Evolutionary conservation across 2,888 invertebrate genomes (phyloP).

Genomic region (Lasioglossum vierecki): DNA sequence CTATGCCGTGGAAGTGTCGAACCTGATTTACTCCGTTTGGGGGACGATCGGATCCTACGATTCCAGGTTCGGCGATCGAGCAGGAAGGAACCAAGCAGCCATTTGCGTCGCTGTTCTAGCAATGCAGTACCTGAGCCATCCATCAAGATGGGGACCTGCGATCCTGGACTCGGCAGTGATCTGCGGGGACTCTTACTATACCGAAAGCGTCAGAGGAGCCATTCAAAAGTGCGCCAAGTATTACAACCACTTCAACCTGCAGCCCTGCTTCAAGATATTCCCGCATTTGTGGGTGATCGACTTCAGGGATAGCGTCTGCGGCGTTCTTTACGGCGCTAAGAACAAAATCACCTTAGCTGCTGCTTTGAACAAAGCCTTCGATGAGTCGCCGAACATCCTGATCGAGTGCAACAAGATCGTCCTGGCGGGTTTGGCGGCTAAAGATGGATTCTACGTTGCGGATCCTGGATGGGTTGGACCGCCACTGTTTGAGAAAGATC

Average conservation of each 20-base stretch:
- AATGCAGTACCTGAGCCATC: conserved; percentile 77
- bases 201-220: conserved; percentile 73
- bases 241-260: conserved; percentile 75
- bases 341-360: conserved; percentile 66
- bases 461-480: conserved; percentile 81
- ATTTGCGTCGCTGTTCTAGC: conserved; percentile 77
- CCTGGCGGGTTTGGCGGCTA: conserved; percentile 69
- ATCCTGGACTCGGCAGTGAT: conserved; percentile 80
- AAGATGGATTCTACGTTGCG: conserved; percentile 76
- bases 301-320: conserved; percentile 72
- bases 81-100: conserved; percentile 78
- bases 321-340: conserved; percentile 73
- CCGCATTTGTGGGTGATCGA: conserved; percentile 78
- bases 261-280: conserved; percentile 74
- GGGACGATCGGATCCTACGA: conserved; percentile 79
- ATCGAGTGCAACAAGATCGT: conserved; percentile 77
- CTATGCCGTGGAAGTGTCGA: conserved; percentile 78
- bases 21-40: conserved; percentile 80
- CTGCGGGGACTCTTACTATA: conserved; percentile 79
- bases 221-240: conserved; percentile 59
- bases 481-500: conserved; percentile 76
- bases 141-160: conserved; percentile 78
- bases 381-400: conserved; percentile 71
- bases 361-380: conserved; percentile 65
- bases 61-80: conserved; percentile 73